Conservation (phyloP, 2,888 invertebrate species). For the Dione juno region DNA sequence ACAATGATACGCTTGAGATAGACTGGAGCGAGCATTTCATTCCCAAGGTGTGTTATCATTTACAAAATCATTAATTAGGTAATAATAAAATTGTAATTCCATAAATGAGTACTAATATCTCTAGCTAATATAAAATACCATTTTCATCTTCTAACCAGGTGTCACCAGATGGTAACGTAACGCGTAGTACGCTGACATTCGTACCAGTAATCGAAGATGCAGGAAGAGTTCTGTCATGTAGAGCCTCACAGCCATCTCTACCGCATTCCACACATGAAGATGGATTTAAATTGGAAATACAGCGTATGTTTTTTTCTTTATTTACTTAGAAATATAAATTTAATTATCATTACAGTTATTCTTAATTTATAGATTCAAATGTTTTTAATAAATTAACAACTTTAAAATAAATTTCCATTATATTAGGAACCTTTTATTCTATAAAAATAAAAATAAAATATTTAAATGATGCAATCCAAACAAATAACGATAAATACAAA, state of each 20-base stretch:
- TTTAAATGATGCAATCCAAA: not conserved
- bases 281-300: constrained; percentile 86
- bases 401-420: too few species aligned
- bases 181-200: constrained; percentile 86
- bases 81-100: too few species aligned
- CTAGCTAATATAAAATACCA: too few species aligned
- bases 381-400: too few species aligned
- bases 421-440: too few species aligned
- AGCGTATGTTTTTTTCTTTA: constrained; percentile 77
- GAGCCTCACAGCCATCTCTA: constrained; percentile 71
- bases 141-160: constrained; percentile 53
- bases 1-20: too few species aligned
- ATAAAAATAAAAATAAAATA: not conserved
- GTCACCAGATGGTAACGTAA: constrained; percentile 85
- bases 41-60: too few species aligned
- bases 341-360: not conserved
- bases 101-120: too few species aligned
- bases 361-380: too few species aligned
- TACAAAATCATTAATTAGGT: too few species aligned
- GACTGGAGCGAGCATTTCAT: too few species aligned
- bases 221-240: constrained; percentile 78
- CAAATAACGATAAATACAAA: not conserved
- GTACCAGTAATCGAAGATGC: constrained; percentile 86
- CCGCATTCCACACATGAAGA: constrained; percentile 84
- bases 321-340: not conserved